phyloP scores from a whole-genome alignment of 2,113 vertebrate genomes.

The Pygoscelis adeliae region DNA sequence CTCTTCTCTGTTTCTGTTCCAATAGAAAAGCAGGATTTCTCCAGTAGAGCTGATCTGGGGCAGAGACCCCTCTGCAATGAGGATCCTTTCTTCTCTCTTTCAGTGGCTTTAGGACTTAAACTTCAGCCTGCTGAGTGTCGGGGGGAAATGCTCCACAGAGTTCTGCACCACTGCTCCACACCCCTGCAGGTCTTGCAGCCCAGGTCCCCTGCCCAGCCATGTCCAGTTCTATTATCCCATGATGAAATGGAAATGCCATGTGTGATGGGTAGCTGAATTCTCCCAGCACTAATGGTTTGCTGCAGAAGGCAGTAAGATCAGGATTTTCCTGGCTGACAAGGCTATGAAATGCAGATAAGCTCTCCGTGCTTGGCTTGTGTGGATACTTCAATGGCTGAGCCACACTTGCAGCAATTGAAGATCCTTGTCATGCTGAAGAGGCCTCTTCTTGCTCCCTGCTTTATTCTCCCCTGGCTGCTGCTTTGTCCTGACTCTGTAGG shows the following conservation, averaged over 20 bases:
- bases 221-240: too few relatives aligned
- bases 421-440: neutral
- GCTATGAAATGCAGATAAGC: neutral
- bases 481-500: neutral
- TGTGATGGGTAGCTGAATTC: neutral
- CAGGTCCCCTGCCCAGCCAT: rapidly evolving
- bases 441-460: neutral
- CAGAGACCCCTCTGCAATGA: neutral
- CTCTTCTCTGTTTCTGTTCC: neutral
- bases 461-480: neutral
- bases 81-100: neutral
- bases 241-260: neutral
- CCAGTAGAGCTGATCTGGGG: neutral
- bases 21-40: neutral
- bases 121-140: neutral
- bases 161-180: neutral
- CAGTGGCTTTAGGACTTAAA: neutral
- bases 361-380: neutral
- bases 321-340: neutral
- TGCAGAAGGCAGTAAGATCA: neutral
- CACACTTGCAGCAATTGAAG: rapidly evolving
- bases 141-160: neutral
- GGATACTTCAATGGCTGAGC: neutral
- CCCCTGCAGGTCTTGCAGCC: neutral
- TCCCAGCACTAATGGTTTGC: neutral